A percentile compares a stretch with the other conserved stretches of the same genome.
Evolutionary conservation across 2,888 invertebrate genomes (phyloP).

Genomic region (Melinaea menophilus): DNA sequence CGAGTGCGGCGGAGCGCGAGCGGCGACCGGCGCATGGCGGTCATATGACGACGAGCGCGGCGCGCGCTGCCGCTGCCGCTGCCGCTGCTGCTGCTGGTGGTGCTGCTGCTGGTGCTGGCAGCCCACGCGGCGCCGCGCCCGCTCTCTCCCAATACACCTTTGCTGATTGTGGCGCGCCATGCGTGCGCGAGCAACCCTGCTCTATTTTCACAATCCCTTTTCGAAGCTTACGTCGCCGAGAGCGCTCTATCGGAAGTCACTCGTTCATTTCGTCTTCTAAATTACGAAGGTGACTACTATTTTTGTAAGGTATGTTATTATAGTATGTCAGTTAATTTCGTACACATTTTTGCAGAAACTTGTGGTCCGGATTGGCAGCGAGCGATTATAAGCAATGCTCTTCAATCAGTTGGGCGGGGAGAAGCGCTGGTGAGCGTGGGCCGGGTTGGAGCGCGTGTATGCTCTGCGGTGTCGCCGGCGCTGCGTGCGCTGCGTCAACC

Average conservation of each 20-base stretch:
- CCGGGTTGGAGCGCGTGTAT: conserved; percentile 40
- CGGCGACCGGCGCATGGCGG: conserved; percentile 25
- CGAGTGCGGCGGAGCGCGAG: conserved; percentile 39
- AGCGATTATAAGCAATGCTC: conserved; percentile 44
- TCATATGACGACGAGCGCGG: conserved; percentile 32
- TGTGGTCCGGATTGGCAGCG: conserved; percentile 49
- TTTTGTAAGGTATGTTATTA: too few relatives aligned
- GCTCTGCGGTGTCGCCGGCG: conserved; percentile 40
- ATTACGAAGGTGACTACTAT: conserved; percentile 39
- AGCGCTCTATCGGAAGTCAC: conserved; percentile 20
- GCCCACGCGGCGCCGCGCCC: conserved; percentile 46
- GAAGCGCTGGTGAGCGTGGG: conserved; percentile 40
- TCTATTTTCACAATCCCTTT: conserved; percentile 31
- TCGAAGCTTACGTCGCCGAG: conserved; percentile 23
- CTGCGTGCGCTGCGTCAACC: conserved; percentile 36
- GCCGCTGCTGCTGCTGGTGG: conserved; percentile 36
- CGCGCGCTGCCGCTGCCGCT: conserved; percentile 36
- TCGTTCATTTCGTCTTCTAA: conserved; percentile 35
- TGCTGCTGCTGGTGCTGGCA: conserved; percentile 41
- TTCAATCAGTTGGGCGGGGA: conserved; percentile 42
- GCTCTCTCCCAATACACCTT: conserved; percentile 29
- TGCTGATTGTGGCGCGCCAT: conserved; percentile 51
- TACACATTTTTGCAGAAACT: conserved; percentile 43
- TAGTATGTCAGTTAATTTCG: too few relatives aligned
- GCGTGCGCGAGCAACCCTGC: conserved; percentile 37